Percentiles rank a stretch among this genome's conserved stretches.
phyloP scores from a whole-genome alignment of 2,113 vertebrate genomes.

The Syngnathus typhle region DNA sequence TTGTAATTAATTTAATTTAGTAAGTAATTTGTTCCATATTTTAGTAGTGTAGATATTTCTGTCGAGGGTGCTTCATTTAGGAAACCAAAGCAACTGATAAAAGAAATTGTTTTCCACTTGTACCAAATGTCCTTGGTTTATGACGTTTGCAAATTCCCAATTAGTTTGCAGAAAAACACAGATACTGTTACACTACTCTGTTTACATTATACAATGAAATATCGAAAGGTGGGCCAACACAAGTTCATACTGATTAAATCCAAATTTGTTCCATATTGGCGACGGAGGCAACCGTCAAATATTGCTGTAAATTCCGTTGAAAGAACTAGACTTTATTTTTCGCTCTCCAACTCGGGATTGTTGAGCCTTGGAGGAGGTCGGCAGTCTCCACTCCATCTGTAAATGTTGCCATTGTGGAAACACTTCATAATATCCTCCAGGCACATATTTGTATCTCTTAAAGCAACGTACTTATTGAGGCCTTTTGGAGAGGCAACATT shows the following conservation, averaged over 20 bases:
- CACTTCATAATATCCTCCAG: constrained; percentile 39
- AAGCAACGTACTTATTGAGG: constrained; percentile 56
- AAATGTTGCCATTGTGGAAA: constrained; percentile 36
- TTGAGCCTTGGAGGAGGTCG: not conserved
- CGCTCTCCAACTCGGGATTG: not conserved
- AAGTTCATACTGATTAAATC: not conserved
- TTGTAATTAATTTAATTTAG: not conserved
- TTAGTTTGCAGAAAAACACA: not conserved
- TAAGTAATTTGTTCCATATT: not conserved
- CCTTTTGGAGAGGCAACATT: constrained; percentile 60
- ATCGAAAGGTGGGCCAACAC: not conserved
- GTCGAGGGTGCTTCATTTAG: not conserved
- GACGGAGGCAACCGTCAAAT: too few species aligned
- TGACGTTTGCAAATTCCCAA: not conserved
- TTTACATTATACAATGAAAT: not conserved
- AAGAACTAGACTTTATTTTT: too few species aligned
- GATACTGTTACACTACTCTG: too few species aligned
- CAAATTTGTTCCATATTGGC: too few species aligned
- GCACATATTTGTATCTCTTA: constrained; percentile 62
- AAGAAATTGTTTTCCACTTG: not conserved
- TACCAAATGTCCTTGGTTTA: not conserved
- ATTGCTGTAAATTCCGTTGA: too few species aligned
- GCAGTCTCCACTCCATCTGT: not conserved
- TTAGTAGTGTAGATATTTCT: not conserved
- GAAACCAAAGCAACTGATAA: not conserved